Evolutionary conservation across 1,140 invertebrate genomes (phyloP).

Genomic region (Formica selysi): DNA sequence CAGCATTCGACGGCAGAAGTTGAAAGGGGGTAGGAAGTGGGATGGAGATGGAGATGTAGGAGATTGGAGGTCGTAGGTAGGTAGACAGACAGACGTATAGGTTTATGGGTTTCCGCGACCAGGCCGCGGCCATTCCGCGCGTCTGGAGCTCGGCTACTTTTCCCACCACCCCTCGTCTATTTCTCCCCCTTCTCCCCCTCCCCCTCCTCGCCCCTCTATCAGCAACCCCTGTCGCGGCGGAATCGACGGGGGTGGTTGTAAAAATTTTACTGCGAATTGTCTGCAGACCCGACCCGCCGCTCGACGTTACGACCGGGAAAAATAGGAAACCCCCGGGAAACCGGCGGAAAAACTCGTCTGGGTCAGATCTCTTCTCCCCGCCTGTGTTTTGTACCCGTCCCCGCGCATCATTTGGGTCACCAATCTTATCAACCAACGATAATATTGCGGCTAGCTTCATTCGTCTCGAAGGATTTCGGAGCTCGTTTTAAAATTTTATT

Average conservation of each 20-base stretch:
- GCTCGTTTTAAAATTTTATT: conserved; percentile 51
- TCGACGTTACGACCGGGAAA: conserved; percentile 81
- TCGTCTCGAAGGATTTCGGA: conserved; percentile 38
- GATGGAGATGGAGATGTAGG: conserved; percentile 62
- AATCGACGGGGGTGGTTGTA: conserved; percentile 80
- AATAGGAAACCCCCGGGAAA: conserved; percentile 82
- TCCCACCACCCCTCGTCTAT: conserved; percentile 13
- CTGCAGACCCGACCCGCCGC: conserved; percentile 82
- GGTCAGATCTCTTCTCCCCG: conserved; percentile 76
- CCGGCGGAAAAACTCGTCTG: conserved; percentile 83
- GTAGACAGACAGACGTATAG: conserved; percentile 76
- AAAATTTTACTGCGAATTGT: conserved; percentile 87
- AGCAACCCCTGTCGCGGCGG: conserved; percentile 51
- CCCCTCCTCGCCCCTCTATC: conserved; percentile 32
- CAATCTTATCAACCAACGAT: conserved; percentile 56
- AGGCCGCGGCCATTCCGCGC: conserved; percentile 81
- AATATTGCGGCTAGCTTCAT: conserved; percentile 33
- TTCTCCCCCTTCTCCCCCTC: conserved; percentile 42
- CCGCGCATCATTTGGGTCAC: conserved; percentile 73
- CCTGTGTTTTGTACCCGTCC: background rate
- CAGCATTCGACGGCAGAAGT: conserved; percentile 43
- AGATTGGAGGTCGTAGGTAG: conserved; percentile 76
- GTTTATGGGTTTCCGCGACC: conserved; percentile 85
- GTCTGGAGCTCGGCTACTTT: conserved; percentile 79
- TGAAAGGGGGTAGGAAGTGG: conserved; percentile 5